Evolutionary conservation across 2,797 vertebrate genomes (phyloP), one percentile per base, ranked within the genome.

Genomic region (Phyllotis vaccarum): DNA sequence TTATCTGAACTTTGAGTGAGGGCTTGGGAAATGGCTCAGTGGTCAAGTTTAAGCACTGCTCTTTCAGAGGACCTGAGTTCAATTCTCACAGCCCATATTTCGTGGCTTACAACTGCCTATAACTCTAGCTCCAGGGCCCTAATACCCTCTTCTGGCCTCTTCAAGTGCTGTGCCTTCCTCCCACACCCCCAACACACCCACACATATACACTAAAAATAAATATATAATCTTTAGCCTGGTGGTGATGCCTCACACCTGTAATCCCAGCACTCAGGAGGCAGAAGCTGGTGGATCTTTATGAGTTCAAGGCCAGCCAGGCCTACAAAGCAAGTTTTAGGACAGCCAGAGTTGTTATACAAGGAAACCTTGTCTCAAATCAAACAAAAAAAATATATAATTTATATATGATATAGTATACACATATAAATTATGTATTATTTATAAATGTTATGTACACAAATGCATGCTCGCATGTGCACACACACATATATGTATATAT

Each of bases 1-100:
- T 83, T 58, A 76, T 60, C 60, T 27, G 56, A 95, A 94, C 93
- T 40, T 8, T 52, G 91, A 94, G 37, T 92, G 72, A 80, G 29
- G 82, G 19, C 21, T n/a, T 29, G 31, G 22, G 29, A 85, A 11
- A 49, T 2, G 3, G 29, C 31, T 49, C 60, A 31, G 27, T 0
- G 17, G 60, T 64, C 60, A 49, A 3, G 60, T 49, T 58, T 83
- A 83, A 46, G 40, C 5, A 12, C 29, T 21, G 34, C 60, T 22
- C 29, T 85, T 66, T 11, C 43, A 21, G 19, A 66, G 60, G 82
- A 49, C 43, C 60, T 24, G 19, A 49, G 29, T 85, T 85, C 60
- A 64, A 14, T 24, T 49, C 81, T 5, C 29, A 34, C 40, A 46
- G 11, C 43, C 3, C 17, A 14, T 85, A n/a, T 49, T 85, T 85